phyloP scores from a whole-genome alignment of 2,113 vertebrate species.

The Cichladusa arquata region DNA sequence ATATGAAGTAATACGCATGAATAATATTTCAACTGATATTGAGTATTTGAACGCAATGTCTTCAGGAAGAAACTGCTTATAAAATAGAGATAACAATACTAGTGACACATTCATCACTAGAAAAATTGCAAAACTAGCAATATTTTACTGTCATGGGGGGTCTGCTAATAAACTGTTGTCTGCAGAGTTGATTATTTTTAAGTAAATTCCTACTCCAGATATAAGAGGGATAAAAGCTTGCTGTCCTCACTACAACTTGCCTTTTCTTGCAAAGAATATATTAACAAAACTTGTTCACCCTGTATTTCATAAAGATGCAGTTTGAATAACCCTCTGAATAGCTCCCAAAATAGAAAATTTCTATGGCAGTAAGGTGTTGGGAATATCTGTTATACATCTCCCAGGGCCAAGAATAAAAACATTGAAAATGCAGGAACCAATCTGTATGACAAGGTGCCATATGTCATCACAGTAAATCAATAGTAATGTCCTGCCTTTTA shows the following conservation, averaged over 20 bases:
- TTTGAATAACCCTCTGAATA: background rate
- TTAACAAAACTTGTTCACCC: background rate
- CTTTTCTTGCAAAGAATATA: background rate
- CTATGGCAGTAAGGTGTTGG: background rate
- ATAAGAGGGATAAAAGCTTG: background rate
- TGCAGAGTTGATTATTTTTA: background rate
- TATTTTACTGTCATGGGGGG: background rate
- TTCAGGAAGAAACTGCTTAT: background rate
- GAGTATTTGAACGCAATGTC: background rate
- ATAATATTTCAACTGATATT: background rate
- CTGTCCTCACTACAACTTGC: background rate
- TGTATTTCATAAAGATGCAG: background rate
- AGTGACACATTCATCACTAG: background rate
- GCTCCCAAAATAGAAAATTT: background rate
- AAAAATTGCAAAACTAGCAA: background rate
- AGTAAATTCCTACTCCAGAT: background rate
- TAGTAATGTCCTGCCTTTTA: background rate
- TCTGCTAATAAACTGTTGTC: background rate
- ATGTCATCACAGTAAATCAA: background rate
- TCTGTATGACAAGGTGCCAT: background rate
- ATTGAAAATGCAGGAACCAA: background rate
- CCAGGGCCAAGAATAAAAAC: background rate
- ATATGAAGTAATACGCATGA: background rate
- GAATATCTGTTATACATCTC: background rate
- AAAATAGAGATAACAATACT: background rate